Base-by-base conservation (phyloP, 2,113 vertebrate genomes). In the Syngnathus floridae region DNA sequence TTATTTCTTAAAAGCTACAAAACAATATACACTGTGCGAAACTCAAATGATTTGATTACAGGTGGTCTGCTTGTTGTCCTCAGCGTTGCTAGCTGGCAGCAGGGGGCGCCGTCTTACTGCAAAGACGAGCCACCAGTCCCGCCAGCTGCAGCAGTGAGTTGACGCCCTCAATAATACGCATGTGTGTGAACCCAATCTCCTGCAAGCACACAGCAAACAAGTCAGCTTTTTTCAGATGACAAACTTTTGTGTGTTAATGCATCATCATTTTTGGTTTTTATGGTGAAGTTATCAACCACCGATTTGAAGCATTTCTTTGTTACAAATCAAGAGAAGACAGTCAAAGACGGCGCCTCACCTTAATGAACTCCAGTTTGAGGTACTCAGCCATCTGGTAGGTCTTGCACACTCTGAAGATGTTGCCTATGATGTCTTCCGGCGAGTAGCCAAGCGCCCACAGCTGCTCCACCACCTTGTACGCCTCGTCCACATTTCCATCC, bases 121-220 rank as follows among this genome's bases (percentile, higher is more conserved):
- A 99, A 7, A 99, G 93, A 37, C 93, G 88, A 31, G 90, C 96
- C 74, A 99, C 86, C 62, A 99, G 90, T 4, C 94, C 94, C 0
- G 96, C 93, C 94, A 99, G 93, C 77, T 99, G 97, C 64, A 99
- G 81, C 2, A 99, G 90, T 0, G 96, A 98, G 88, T 93, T 96
- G 17, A 99, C 97, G 0, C 97, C 97, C 82, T 99, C 97, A 0
- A 88, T 86, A 64, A 98, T 86, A 66, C 92, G 93, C 96, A 98
- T 94, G 40, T 99, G 95, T 0, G 95, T 98, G 82, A 93, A 98
- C 2, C 97, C 97, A 0, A 99, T 98, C 73, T 99, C 97, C 97
- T 99, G 88, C 1, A 77, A 64, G n/a, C 1, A 75, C 65, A 16
- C 26, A 37, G 21, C 19, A 12, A n/a, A 7, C 66, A 68, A 13